phyloP scores from a whole-genome alignment of 2,888 invertebrate genomes.

The Itoplectis maculator region DNA sequence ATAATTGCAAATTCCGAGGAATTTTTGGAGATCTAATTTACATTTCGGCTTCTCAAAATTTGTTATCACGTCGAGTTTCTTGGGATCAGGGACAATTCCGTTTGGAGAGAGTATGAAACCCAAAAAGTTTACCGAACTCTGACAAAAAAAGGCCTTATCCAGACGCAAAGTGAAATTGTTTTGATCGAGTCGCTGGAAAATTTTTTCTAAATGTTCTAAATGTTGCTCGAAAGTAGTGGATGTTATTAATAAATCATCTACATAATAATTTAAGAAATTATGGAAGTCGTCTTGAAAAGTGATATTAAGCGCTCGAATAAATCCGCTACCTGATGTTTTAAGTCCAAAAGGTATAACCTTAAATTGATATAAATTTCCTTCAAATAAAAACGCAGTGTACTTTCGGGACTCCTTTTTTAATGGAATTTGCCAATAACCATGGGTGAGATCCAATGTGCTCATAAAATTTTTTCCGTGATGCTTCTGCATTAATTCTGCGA shows the following conservation, averaged over 20 bases:
- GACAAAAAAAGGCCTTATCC: constrained; percentile 70
- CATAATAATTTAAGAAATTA: constrained; percentile 72
- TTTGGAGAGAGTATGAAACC: constrained; percentile 57
- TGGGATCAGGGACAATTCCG: constrained; percentile 53
- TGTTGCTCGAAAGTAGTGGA: constrained; percentile 72
- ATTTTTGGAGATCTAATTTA: constrained; percentile 70
- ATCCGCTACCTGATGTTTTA: constrained; percentile 73
- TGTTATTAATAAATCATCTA: constrained; percentile 76
- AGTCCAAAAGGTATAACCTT: constrained; percentile 77
- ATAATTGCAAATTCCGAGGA: constrained; percentile 62
- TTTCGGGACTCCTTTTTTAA: constrained; percentile 63
- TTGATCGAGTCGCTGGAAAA: constrained; percentile 68
- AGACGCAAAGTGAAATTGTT: constrained; percentile 72
- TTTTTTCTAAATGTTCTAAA: constrained; percentile 67
- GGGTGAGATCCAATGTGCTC: constrained; percentile 69
- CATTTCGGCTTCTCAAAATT: constrained; percentile 69
- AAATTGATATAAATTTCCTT: constrained; percentile 72
- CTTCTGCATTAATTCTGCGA: constrained; percentile 70
- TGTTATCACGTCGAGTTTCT: constrained; percentile 66
- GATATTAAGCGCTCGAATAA: constrained; percentile 67
- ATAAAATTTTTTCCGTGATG: constrained; percentile 69
- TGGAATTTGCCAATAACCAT: constrained; percentile 74
- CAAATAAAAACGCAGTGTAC: constrained; percentile 71
- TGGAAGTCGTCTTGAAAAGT: constrained; percentile 38
- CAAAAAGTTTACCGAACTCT: constrained; percentile 62